phyloP scores from a whole-genome alignment of 2,113 vertebrate species.

The Ondatra zibethicus region DNA sequence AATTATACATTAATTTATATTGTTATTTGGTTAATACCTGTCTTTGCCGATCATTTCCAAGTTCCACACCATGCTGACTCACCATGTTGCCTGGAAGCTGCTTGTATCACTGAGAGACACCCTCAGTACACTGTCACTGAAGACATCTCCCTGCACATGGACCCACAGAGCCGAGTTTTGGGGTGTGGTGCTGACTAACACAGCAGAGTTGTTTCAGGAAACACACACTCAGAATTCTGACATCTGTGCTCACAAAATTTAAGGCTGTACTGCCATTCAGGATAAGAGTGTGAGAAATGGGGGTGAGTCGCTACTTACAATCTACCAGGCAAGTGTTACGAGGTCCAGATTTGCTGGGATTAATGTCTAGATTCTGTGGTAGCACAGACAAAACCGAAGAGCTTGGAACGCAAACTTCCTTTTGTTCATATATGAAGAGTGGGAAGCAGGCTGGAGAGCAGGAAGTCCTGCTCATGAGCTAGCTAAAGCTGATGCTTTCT shows the following conservation, averaged over 20 bases:
- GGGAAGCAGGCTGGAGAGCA: background rate
- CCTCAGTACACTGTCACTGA: fast-evolving
- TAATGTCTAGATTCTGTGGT: background rate
- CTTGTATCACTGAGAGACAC: background rate
- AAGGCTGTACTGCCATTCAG: background rate
- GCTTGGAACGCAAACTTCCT: background rate
- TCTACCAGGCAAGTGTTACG: background rate
- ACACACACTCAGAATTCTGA: background rate
- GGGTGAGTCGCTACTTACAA: background rate
- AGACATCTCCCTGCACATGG: too few species aligned
- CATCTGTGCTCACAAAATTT: background rate
- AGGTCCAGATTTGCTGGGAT: background rate
- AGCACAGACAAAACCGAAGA: background rate
- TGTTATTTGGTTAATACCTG: background rate
- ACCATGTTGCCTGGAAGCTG: background rate
- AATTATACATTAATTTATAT: background rate
- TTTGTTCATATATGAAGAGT: background rate
- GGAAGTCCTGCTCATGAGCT: background rate
- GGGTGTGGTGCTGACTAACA: background rate
- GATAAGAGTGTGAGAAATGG: background rate
- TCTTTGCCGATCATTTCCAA: background rate
- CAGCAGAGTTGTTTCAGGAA: background rate
- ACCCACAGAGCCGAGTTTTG: background rate
- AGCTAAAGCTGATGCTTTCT: background rate
- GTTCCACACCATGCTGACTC: background rate